Base-by-base conservation (phyloP, 1,140 invertebrate species). In the Carcinoscorpius rotundicauda region DNA sequence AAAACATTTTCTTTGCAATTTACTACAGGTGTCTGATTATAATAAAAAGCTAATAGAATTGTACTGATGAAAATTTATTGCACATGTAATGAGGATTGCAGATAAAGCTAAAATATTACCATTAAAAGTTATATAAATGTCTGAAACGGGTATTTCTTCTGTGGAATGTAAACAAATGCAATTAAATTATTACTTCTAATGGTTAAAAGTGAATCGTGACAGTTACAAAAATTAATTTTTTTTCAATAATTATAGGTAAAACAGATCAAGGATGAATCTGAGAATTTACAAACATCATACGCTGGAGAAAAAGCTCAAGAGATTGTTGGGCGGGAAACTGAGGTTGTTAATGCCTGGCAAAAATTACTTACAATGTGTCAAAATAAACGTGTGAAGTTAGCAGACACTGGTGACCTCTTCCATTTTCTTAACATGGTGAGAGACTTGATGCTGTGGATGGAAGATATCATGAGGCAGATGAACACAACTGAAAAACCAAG, bases 351-450 rank as follows among this genome's bases (percentile, higher is more conserved):
- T 52, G 94, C 94, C 50, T 99, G 97, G 97, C 85, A 87, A 64
- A 90, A 94, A 72, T 79, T 99, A 62, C 89, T 97, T 75, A 82
- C 76, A 5, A 82, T 89, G 68, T 94, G 96, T 78, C 89, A 95
- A 71, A 86, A 86, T 6, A 80, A 95, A 64, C 85, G 86, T 72
- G 78, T 82, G 61, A 94, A 96, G 79, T 78, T 98, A 52, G 87
- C 88, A 71, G 93, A 98, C 76, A 93, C 95, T 56, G 92, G 93
- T 60, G 93, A 98, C 79, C 81, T 98, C 48, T 97, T 93, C 82
- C 88, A 89, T 74, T 99, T 99, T 90, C 93, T 99, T 76, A 97
- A 91, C 75, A 91, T 98, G 87, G 94, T 98, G 53, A 84, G 95
- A 68, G 97, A 91, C 51, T 80, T 99, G 51, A 88, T 95, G 81